Base-by-base conservation (phyloP, 2,113 vertebrate species). In the Phylloscopus trochiloides region DNA sequence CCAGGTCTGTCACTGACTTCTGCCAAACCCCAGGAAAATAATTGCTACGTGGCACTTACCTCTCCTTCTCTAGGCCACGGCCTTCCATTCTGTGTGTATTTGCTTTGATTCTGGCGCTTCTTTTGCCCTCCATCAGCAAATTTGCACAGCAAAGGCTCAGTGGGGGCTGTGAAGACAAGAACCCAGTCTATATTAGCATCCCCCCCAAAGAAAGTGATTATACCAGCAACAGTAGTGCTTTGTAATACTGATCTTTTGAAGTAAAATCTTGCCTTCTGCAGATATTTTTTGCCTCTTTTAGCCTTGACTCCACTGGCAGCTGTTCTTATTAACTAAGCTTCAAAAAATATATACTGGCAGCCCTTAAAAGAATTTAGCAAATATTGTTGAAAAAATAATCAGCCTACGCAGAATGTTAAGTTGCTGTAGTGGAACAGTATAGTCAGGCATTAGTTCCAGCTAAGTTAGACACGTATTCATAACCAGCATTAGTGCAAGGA, bases 111-210 rank as follows among this genome's bases (percentile, higher is more conserved):
- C 98, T 99, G 99, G 71, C 99, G 97, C 98, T 99, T 99, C 98
- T 99, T 99, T 97, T 99, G 99, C 95, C 99, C 99, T 98, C 99
- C 99, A 86, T 99, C 99, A 63, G 99, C 99, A 96, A 99, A 99
- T 98, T 99, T 99, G 98, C 99, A 99, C 98, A 99, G 99, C 98
- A 99, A 98, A 98, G 99, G 99, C 98, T 99, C 99, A 89, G 97
- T 98, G 97, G 99, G 99, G 96, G 99, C 99, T 99, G 98, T 70
- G 88, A 96, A 98, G 97, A 98, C 94, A 98, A 98, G 92, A 98
- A 95, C 61, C 93, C 96, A 97, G 95, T 97, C 66, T 89, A 71
- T 51, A 94, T 98, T 98, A 98, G 96, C 92, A 97, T 96, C 90
- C 90, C 76, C 74, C 87, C 89, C 78, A 88, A 97, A 97, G 92